Base-by-base conservation (phyloP, 2,797 vertebrate species). In the Falco biarmicus region DNA sequence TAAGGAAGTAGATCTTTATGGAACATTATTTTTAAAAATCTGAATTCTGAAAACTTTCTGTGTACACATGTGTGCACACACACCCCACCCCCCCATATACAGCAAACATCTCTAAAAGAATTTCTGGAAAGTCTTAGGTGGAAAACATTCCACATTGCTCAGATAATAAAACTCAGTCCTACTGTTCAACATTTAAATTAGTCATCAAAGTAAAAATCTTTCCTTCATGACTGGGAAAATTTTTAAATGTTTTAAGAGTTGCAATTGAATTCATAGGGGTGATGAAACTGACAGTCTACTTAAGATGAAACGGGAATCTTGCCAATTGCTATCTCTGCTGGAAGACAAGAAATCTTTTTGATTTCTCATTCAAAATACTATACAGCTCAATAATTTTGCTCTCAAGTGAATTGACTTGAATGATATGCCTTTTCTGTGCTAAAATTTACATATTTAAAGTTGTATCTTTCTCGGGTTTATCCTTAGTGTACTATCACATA, bases 281-380 rank as follows among this genome's bases (percentile, higher is more conserved):
- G 78, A 84, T 94, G 80, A 95, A 96, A 94, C n/a, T 94, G 87
- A 68, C 90, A 85, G 61, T 34, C 18, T 87, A 70, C 43, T 94
- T 92, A 77, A 82, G 64, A 83, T 70, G 41, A 84, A 78, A 86
- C 71, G 69, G 13, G 24, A 94, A 59, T 61, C 66, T 91, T 90
- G 77, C 80, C 77, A 84, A 66, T 56, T 84, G 26, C 60, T 87
- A 4, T 87, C 48, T 68, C 32, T 94, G 64, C 34, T 90, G 82
- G 32, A 78, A 93, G 74, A 91, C 24, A 57, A 75, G 73, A 94
- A 89, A 84, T 89, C 56, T 90, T 90, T 95, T 90, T 87, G 71
- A 89, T 93, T 93, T 94, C 78, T 84, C 64, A 57, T 93, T 95
- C 81, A 84, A 93, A 90, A 92, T 73, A 82, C 47, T 56, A 15